Base-by-base conservation (phyloP, 23 tunicate genomes). In the Phallusia fumigata region DNA sequence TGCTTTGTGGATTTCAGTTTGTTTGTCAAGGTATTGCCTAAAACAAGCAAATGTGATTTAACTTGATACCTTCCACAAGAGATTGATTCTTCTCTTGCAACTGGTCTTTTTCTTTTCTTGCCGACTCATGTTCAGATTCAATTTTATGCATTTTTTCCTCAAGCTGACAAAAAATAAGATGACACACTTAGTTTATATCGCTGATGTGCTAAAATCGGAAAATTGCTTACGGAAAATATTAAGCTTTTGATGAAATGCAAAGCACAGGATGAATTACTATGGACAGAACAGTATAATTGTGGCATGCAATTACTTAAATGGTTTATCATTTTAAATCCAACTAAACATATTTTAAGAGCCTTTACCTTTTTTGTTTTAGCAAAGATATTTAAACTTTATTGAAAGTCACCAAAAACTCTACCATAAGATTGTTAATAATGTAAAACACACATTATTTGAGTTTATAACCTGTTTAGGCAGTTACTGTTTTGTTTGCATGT, bases 21-120 rank as follows among this genome's bases (percentile, higher is more conserved):
- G n/a, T n/a, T n/a, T n/a, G n/a, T n/a, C n/a, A n/a, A n/a, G n/a
- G n/a, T n/a, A n/a, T n/a, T n/a, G n/a, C n/a, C n/a, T n/a, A n/a
- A n/a, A n/a, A n/a, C n/a, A n/a, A n/a, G n/a, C n/a, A n/a, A n/a
- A n/a, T n/a, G n/a, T n/a, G n/a, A n/a, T n/a, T n/a, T n/a, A 40
- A 40, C 47, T 40, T 10, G 33, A 18, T 52, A 86, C 90, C 85
- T 80, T 86, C 82, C 8, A 11, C 51, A 0, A 51, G 40, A 33
- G 81, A 13, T 74, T 81, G 31, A 53, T 50, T 31, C 35, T 87
- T 74, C 35, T 80, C 81, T 26, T 47, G 33, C 24, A 47, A 32
- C 40, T 35, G 31, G 31, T 87, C 82, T 45, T 64, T 87, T 32
- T 87, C 86, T 76, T 80, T 45, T 18, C 19, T 53, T 6, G 51